A percentile compares a stretch with the other conserved stretches of the same genome.
Evolutionary conservation across 1,140 invertebrate species (phyloP).

Genomic region (Matsumurasca onukii): DNA sequence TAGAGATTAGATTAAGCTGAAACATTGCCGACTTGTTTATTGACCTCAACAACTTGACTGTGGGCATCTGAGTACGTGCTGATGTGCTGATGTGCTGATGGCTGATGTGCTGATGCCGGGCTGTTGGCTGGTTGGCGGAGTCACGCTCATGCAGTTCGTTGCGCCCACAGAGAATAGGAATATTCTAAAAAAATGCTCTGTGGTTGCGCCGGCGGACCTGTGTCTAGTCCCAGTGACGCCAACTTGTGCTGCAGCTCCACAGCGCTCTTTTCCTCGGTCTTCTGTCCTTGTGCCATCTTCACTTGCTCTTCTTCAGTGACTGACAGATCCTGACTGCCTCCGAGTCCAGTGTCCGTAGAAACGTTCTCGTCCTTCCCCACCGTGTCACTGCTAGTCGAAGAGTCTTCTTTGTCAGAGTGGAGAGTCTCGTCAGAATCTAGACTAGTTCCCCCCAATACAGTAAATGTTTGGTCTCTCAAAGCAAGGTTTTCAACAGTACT

Average conservation of each 20-base stretch:
- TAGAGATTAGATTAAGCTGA: no score
- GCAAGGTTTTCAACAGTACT: background rate
- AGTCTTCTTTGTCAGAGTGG: background rate
- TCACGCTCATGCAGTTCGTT: constrained; percentile 54
- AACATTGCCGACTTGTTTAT: constrained; percentile 24
- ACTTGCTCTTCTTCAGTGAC: background rate
- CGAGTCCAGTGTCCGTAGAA: background rate
- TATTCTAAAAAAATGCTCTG: no score
- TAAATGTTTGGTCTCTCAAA: background rate
- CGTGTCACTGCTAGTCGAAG: background rate
- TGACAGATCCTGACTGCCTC: background rate
- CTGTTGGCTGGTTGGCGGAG: constrained; percentile 65
- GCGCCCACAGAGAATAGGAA: constrained; percentile 16
- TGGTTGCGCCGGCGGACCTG: constrained; percentile 17
- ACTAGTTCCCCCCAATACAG: background rate
- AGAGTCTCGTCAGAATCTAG: background rate
- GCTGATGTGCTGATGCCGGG: constrained; percentile 61
- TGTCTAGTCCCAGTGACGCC: constrained; percentile 35
- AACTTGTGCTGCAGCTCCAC: constrained; percentile 33
- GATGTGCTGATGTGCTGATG: constrained; percentile 61
- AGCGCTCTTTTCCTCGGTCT: constrained; percentile 32
- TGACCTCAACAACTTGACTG: constrained; percentile 65
- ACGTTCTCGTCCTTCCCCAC: background rate
- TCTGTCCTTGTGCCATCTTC: constrained; percentile 28
- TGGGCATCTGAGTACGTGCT: constrained; percentile 66